phyloP scores from a whole-genome alignment of 2,888 invertebrate genomes.

The Gandaritis pyraliata region DNA sequence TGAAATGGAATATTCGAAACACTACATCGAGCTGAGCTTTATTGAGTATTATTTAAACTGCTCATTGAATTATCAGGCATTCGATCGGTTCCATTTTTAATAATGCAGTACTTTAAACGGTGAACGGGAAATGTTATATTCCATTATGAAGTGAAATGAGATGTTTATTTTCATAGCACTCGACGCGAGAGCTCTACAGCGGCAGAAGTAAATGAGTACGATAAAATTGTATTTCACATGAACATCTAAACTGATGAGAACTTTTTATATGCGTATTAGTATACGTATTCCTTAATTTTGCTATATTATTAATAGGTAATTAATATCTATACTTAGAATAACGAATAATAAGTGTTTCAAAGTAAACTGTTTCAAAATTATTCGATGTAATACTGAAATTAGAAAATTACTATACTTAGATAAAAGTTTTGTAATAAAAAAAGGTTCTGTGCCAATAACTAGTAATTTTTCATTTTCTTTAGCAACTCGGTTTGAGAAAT shows the following conservation, averaged over 20 bases:
- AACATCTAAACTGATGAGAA: constrained; percentile 14
- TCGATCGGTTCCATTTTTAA: constrained; percentile 52
- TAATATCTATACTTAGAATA: no score
- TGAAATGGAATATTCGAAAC: constrained; percentile 67
- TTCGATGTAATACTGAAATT: no score
- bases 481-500: no score
- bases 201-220: constrained; percentile 48
- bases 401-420: no score
- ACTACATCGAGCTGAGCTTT: constrained; percentile 58
- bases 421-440: no score
- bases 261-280: neutral
- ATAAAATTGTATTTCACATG: constrained; percentile 51
- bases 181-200: constrained; percentile 48
- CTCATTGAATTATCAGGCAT: constrained; percentile 58
- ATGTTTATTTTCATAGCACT: constrained; percentile 70
- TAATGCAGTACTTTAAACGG: constrained; percentile 53
- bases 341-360: no score
- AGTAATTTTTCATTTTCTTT: no score
- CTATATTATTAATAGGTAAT: constrained; percentile 9
- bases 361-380: no score
- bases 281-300: neutral
- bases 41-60: constrained; percentile 65
- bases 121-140: constrained; percentile 59
- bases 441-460: no score
- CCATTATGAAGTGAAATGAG: constrained; percentile 71